Evolutionary conservation across 2,113 vertebrate species (phyloP), one percentile per base, ranked within the genome.

Genomic region (Lagopus leucura): DNA sequence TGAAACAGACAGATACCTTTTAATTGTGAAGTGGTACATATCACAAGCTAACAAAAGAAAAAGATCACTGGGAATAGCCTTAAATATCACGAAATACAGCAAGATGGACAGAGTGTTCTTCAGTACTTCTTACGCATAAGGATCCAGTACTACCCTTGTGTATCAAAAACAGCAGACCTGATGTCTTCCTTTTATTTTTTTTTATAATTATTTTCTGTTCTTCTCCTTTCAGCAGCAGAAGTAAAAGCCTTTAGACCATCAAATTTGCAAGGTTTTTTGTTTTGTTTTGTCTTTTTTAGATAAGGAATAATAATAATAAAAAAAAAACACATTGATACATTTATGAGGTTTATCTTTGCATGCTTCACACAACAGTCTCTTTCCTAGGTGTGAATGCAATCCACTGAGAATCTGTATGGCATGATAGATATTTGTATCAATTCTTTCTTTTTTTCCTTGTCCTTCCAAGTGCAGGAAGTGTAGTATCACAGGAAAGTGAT

Each of bases 251-350:
- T 81, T 20, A 58, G 18, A 61, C 69, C 36, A 3, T 14, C n/a
- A 40, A 4, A 21, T 66, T 70, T 34, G 6, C 6, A 11, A 54
- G 14, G 38, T 38, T 38, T 9, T 38, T 38, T 38, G 38, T 38
- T 38, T 38, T 38, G 38, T 38, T 38, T 38, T 38, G 36, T 38
- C 36, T 36, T 38, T 38, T 38, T 38, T 38, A 38, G 10, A 38
- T 38, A 38, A 38, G 38, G 38, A 38, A 38, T 38, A 36, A 36
- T 38, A 38, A 38, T 9, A 38, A 38, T 9, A 43, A 60, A 86
- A 83, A 74, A 3, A 0, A 83, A 74, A 3, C n/a, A 0, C 0
- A 40, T 7, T 55, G 42, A 45, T 50, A 12, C 42, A 28, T 17
- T 42, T 69, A 55, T 74, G 45, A 78, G 38, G 43, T 74, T 70